Evolutionary conservation across 2,888 invertebrate species (phyloP), one percentile per base, ranked within the genome.

Genomic region (Ophion costatus): DNA sequence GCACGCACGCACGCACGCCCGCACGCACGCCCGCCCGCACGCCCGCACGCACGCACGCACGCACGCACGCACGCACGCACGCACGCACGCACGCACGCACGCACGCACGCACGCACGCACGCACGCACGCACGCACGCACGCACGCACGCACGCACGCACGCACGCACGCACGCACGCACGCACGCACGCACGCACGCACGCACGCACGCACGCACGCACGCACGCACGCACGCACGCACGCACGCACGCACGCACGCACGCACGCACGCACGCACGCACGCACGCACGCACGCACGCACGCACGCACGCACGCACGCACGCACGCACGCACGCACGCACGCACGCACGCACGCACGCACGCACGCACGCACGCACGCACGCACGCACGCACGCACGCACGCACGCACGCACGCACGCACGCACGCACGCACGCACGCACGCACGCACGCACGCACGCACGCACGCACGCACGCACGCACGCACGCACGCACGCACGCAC

Each of bases 111-210:
- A 86, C 81, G 74, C 57, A 78, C 79, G 76, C 85, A 80, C n/a
- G n/a, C 78, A 86, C 86, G 87, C 87, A 87, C 87, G 77, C 84
- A 83, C 88, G 88, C 78, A n/a, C n/a, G n/a, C n/a, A n/a, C 82
- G 85, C 59, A 79, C n/a, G n/a, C 79, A 63, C 51, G 57, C 2
- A 2, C 2, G 80, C 38, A 79, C n/a, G n/a, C n/a, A 24, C 6
- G 5, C 6, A 38, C 0, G 14, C 14, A 73, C 24, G 51, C 63
- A 86, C 81, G 74, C 57, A 78, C 79, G 76, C 85, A 80, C n/a
- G n/a, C 78, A 86, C 86, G 87, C 87, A 87, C 87, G 77, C 84
- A 83, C 88, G 88, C 78, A n/a, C n/a, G n/a, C n/a, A n/a, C 82
- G 85, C 59, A 79, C n/a, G n/a, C 79, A 63, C 51, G 57, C 2